Base-by-base conservation (phyloP, 2,888 invertebrate species). In the Dilophus febrilis region DNA sequence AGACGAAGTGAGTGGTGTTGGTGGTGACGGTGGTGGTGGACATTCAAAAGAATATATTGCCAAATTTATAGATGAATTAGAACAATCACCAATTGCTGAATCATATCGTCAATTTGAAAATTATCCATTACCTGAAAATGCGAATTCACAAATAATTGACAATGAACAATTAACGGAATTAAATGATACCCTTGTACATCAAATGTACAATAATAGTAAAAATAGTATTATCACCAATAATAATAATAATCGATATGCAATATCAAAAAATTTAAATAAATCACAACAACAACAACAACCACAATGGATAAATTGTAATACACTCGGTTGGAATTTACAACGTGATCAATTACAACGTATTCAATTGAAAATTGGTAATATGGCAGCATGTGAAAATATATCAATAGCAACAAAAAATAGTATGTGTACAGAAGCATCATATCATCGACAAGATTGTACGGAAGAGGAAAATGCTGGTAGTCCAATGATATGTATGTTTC, bases 391-490 rank as follows among this genome's bases (percentile, higher is more conserved):
- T 53, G 83, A 86, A 53, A 86, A 87, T 56, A 74, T 83, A 42
- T 86, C 85, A 55, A 85, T 86, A 48, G 77, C 83, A 4, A 81
- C 79, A 26, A 77, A 77, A 3, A 86, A 87, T 53, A 81, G 83
- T 48, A 68, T 87, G 48, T 87, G 87, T 55, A 80, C 85, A 6
- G 86, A 86, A 51, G 74, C 84, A 2, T 68, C 78, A 16, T 80
- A 78, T 53, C 77, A 80, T 47, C 76, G 75, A 50, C 77, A 83
- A 49, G 84, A 85, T 58, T 87, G 87, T 57, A 79, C 77, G 85
- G 85, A 85, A 61, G 86, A 86, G 64, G 86, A 87, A 63, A 78
- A 81, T 50, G 84, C 87, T 7, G 88, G 88, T 13, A 84, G 83
- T 59, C 82, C 87, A 5, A 77, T 88, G 68, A 72, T 85, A 54